Conservation (phyloP, 2,113 vertebrate genomes). For the Geococcyx californianus region DNA sequence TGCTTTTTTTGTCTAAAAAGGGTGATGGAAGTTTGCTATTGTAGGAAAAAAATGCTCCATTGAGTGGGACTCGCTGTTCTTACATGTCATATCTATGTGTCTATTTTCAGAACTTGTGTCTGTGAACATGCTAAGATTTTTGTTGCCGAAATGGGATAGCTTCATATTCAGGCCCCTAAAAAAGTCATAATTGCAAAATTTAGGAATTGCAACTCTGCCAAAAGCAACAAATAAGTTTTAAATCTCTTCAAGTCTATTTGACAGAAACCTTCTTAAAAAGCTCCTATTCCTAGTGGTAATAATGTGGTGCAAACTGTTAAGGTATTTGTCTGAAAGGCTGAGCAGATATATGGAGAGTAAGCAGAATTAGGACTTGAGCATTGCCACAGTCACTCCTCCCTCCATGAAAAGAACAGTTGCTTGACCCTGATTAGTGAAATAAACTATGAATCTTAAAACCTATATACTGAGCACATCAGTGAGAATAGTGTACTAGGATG, state of each 20-base stretch:
- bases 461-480: background rate
- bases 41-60: background rate
- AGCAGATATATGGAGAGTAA: background rate
- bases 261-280: background rate
- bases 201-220: background rate
- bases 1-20: background rate
- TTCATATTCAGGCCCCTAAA: background rate
- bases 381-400: background rate
- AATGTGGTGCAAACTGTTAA: background rate
- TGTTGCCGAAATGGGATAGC: background rate
- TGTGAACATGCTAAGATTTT: background rate
- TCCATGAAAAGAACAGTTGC: background rate
- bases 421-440: background rate
- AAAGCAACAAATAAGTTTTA: background rate
- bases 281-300: background rate
- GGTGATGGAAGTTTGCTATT: background rate
- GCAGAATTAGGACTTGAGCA: background rate
- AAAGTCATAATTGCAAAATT: background rate
- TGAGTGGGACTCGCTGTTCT: background rate
- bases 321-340: background rate
- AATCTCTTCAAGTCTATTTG: background rate
- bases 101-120: background rate
- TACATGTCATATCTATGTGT: background rate
- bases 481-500: background rate
- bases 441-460: background rate